These are phyloP conservation scores for Lerista edwardsae DNA, from an alignment of 2,797 vertebrate species.

Conservation along the genomic window DNA sequence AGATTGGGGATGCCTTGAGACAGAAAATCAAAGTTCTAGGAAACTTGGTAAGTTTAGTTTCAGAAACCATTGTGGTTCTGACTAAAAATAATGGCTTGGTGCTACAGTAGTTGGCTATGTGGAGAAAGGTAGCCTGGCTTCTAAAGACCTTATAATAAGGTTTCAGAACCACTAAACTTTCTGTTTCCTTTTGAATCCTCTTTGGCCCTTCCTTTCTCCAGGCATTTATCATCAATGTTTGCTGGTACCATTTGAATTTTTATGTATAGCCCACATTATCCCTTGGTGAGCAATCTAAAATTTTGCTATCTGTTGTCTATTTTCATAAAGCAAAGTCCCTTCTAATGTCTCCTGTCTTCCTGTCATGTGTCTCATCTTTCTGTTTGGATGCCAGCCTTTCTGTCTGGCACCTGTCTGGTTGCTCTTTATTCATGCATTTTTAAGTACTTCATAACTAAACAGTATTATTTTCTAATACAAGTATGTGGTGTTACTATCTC, in stretches of 20 bases:
- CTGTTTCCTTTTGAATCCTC: not conserved
- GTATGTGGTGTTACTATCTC: constrained; percentile 40
- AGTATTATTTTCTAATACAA: not conserved
- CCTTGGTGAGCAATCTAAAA: not conserved
- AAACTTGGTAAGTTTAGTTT: constrained; percentile 81
- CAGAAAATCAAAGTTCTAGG: constrained; percentile 92
- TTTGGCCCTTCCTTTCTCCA: no score
- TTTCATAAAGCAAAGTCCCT: not conserved
- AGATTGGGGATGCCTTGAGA: constrained; percentile 94
- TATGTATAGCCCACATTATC: no score
- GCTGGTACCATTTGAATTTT: no score
- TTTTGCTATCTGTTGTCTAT: not conserved
- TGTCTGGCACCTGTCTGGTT: not conserved
- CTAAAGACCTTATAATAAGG: no score
- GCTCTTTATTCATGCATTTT: not conserved
- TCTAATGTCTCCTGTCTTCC: no score
- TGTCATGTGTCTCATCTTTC: not conserved
- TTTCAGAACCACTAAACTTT: no score
- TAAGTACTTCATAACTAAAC: not conserved
- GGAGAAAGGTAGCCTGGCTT: no score
- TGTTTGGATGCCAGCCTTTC: not conserved
- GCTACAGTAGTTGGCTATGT: no score
- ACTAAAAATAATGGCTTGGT: not conserved
- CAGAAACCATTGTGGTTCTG: not conserved
- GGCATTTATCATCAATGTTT: no score